Conservation (phyloP, 2,797 vertebrate genomes). For the Chloroceryle inda region DNA sequence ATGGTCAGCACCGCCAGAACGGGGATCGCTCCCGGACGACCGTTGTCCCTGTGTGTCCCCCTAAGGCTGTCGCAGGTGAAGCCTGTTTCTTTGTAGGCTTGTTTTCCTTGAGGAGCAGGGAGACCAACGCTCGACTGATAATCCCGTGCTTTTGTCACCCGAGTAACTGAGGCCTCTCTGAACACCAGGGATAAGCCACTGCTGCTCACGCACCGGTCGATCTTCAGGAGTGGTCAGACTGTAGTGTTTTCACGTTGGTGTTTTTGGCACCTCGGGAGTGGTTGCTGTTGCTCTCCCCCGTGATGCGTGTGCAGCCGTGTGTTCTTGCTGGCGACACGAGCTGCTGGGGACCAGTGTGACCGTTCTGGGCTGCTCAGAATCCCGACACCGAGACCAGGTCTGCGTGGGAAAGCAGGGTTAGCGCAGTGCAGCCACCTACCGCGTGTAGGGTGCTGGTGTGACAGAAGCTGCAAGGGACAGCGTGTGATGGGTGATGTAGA, state of each 20-base stretch:
- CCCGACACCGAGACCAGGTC: accelerated
- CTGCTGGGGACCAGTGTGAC: not conserved
- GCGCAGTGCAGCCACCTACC: accelerated
- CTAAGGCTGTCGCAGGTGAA: accelerated
- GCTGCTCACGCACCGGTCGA: accelerated
- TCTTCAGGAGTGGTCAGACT: accelerated
- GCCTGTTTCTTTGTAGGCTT: accelerated
- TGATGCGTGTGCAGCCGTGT: not conserved
- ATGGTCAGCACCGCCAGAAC: accelerated
- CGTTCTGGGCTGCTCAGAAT: not conserved
- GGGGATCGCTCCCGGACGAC: accelerated
- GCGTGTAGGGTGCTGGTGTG: accelerated
- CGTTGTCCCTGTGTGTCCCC: accelerated
- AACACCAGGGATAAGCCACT: accelerated
- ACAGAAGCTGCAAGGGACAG: not conserved
- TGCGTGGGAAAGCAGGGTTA: not conserved
- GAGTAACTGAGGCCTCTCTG: not conserved
- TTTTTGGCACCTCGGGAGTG: accelerated
- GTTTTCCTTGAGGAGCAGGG: too few relatives aligned
- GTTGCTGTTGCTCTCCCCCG: not conserved
- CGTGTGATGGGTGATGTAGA: accelerated
- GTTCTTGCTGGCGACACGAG: not conserved
- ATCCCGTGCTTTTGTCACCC: not conserved
- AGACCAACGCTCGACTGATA: accelerated
- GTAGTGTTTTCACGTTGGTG: accelerated